These are phyloP conservation scores for Dusona sp. DNA, from an alignment of 2,888 invertebrate species.

Conservation along the genomic window DNA sequence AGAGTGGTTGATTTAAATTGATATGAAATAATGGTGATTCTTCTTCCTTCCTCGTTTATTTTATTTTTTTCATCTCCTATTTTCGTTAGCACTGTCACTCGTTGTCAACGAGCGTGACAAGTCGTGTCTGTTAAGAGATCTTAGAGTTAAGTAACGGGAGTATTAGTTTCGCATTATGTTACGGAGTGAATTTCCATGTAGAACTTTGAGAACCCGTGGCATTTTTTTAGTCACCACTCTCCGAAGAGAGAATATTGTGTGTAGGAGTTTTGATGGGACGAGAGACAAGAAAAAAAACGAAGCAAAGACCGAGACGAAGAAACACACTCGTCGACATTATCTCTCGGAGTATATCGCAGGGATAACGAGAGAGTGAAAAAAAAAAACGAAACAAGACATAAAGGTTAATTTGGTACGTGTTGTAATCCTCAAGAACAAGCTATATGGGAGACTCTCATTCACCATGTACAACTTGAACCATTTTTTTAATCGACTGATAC, in stretches of 20 bases:
- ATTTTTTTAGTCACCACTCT: constrained; percentile 28
- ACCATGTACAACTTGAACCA: background rate
- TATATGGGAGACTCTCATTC: constrained; percentile 30
- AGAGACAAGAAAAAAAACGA: constrained; percentile 35
- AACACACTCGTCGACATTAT: constrained; percentile 65
- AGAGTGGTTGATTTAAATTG: constrained; percentile 8
- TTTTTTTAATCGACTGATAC: constrained; percentile 1
- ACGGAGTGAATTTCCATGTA: constrained; percentile 83
- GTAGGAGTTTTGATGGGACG: constrained; percentile 59
- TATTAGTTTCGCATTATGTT: constrained; percentile 82
- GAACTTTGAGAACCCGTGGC: constrained; percentile 68
- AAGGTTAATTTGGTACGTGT: constrained; percentile 83
- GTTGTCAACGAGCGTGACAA: constrained; percentile 75
- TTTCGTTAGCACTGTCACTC: constrained; percentile 47
- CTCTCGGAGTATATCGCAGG: constrained; percentile 59
- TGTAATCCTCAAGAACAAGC: constrained; percentile 78
- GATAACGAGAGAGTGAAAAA: constrained; percentile 49
- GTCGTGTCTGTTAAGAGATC: constrained; percentile 63
- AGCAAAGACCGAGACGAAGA: constrained; percentile 22
- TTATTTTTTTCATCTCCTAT: background rate
- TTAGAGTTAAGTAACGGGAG: constrained; percentile 54
- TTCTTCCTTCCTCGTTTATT: constrained; percentile 11
- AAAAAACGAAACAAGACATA: constrained; percentile 72
- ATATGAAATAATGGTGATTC: constrained; percentile 10
- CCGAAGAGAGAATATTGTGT: constrained; percentile 34